Evolutionary conservation across 2,797 vertebrate species (phyloP), one percentile per base, ranked within the genome.

Genomic region (Calcarius lapponicus): DNA sequence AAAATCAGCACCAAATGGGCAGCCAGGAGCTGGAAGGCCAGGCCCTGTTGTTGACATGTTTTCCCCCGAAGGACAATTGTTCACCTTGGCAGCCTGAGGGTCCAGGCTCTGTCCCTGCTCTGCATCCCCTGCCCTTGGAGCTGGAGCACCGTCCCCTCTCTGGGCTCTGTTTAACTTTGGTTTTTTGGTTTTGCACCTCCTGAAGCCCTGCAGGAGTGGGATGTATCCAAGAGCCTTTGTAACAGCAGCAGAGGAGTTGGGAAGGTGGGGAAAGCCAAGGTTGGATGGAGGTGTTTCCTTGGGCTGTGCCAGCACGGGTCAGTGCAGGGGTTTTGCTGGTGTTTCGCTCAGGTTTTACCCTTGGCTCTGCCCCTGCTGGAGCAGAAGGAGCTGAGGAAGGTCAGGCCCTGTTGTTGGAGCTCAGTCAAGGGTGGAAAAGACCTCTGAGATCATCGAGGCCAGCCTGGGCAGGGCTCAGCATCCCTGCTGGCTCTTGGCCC

Each of bases 1-100:
- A 94, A 96, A 96, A 96, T 93, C 86, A 51, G 86, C 91, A 58
- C 93, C 95, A 85, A 95, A 90, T 67, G 85, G 87, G 80, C 76
- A 73, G 57, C 76, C 26, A 74, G 80, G 89, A 79, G 62, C n/a
- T 89, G 91, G 17, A 19, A 70, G 73, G 13, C 50, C 80, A n/a
- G 66, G 58, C 88, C 54, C 65, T 11, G 85, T 10, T 81, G 70
- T 25, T 73, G 22, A 4, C 1, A 2, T 76, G 57, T 45, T 86
- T 74, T 31, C 11, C 64, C 22, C 17, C 14, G 65, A 61, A 79
- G 76, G 84, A 54, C 32, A 14, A n/a, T 80, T 71, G 62, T 62
- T 86, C n/a, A 64, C 74, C 51, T 15, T 28, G 80, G 79, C 78
- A n/a, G 5, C 24, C 0, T 4, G 43, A 79, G 74, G 38, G 38